phyloP scores from a whole-genome alignment of 1,140 invertebrate species.

The Drosophila leontia region DNA sequence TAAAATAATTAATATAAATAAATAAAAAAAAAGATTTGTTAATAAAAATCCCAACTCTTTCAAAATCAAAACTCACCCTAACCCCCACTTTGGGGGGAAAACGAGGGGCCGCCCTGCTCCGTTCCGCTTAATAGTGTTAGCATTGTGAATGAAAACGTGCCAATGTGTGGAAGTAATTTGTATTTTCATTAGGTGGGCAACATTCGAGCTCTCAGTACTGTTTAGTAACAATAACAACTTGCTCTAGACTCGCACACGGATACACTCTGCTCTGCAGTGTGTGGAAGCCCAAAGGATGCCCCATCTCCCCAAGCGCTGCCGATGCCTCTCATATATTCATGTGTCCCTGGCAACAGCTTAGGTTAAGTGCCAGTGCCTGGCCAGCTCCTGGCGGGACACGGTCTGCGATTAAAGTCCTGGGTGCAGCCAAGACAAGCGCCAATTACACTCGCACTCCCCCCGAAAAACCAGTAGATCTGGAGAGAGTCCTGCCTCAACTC shows the following conservation, averaged over 20 bases:
- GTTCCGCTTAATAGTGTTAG: constrained; percentile 39
- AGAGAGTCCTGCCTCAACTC: constrained; percentile 10
- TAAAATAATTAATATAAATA: no score
- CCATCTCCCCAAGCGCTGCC: neutral
- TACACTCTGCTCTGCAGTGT: neutral
- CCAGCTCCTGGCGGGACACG: constrained; percentile 18
- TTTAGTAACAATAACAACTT: constrained; percentile 29
- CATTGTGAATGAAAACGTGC: constrained; percentile 51
- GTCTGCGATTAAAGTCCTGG: constrained; percentile 55
- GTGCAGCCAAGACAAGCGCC: constrained; percentile 22
- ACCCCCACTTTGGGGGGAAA: constrained; percentile 4
- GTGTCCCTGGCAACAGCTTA: constrained; percentile 50
- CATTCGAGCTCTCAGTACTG: constrained; percentile 44
- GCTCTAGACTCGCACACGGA: neutral
- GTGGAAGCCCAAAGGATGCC: neutral
- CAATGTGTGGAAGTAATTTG: constrained; percentile 72
- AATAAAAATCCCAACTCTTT: neutral
- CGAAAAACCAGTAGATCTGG: constrained; percentile 10
- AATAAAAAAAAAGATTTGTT: neutral
- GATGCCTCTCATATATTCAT: constrained; percentile 30
- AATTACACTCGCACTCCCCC: constrained; percentile 24
- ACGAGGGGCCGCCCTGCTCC: neutral
- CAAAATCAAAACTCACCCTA: neutral
- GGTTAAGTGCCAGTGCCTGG: constrained; percentile 40
- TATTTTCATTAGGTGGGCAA: constrained; percentile 65